Evolutionary conservation across 2,113 vertebrate genomes (phyloP), one percentile per base, ranked within the genome.

Genomic region (Bos javanicus): DNA sequence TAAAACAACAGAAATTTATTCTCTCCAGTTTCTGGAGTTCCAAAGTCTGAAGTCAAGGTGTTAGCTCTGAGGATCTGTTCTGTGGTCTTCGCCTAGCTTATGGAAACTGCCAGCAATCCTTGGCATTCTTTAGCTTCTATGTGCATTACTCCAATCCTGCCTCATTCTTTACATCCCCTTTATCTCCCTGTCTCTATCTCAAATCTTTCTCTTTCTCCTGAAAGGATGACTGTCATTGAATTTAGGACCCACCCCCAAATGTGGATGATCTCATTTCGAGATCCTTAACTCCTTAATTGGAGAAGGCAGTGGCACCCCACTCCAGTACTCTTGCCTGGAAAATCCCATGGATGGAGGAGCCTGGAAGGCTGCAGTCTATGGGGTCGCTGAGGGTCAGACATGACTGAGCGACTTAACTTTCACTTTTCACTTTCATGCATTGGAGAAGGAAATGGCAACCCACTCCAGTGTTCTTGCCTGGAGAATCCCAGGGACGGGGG

Each of bases 211-310:
- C 39, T 88, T 95, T 93, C 5, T 94, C 19, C 91, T 71, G 48
- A 28, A 88, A 88, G 59, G 84, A 89, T 28, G 87, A 16, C 36
- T 84, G 36, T 94, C 78, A 71, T 30, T 94, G 83, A 19, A 87
- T 30, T 80, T 62, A 62, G 33, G n/a, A 16, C 46, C 36, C 36
- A 43, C 64, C 48, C 48, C 46, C 81, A 85, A 87, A 62, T 74
- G 30, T 59, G 85, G 30, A 86, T 74, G 94, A 89, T 71, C 33
- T 86, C 67, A 90, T 94, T 50, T 81, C 21, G 30, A 90, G 93
- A 48, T 85, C 33, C 59, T 82, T 94, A 96, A 89, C 76, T 71
- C 67, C 67, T 97, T 84, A 71, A 80, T 89, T 81, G 60, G 60
- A 33, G 60, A 33, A 62, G 60, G 28, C 60, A 62, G 28, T 62